Base-by-base conservation (phyloP, 2,888 invertebrate genomes). In the Acleris sparsana region DNA sequence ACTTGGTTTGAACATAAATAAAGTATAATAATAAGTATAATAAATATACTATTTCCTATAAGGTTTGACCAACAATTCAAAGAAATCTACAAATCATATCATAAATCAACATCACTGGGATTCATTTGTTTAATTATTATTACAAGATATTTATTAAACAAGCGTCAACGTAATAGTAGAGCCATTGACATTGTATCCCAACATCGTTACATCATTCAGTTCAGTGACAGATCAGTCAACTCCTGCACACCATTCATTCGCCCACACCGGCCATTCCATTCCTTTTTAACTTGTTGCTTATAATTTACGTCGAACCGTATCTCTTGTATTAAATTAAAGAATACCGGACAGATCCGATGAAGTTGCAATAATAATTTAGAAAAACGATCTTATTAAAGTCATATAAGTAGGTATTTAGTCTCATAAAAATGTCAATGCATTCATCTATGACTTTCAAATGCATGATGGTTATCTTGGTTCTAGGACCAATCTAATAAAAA, bases 131-230 rank as follows among this genome's bases (percentile, higher is more conserved):
- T 57, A 39, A 25, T 52, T 49, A 61, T 61, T 52, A 52, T 67
- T 67, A 71, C 73, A 58, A 61, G 59, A 71, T 49, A 59, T 57
- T 62, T 61, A 65, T 60, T 61, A 56, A 65, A 64, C 65, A 65
- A 57, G 39, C 60, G 61, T 65, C 61, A 62, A 71, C 69, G 73
- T 75, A 75, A 75, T 72, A 75, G 71, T 69, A 72, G 74, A 80
- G 81, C 82, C 80, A 79, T 80, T 78, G 74, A 78, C 77, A 77
- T 76, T 71, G 65, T 79, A 78, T 78, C 76, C 73, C 76, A 79
- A 76, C 81, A 79, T 76, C 80, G 82, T 89, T 88, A 87, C 88
- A 86, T 90, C 89, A 90, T 84, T 88, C 86, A 85, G 88, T 86
- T 82, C 79, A 83, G 75, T 78, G 82, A 76, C 77, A 75, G 84